Conservation (phyloP, 1,140 invertebrate species). For the Drosophila asahinai region DNA sequence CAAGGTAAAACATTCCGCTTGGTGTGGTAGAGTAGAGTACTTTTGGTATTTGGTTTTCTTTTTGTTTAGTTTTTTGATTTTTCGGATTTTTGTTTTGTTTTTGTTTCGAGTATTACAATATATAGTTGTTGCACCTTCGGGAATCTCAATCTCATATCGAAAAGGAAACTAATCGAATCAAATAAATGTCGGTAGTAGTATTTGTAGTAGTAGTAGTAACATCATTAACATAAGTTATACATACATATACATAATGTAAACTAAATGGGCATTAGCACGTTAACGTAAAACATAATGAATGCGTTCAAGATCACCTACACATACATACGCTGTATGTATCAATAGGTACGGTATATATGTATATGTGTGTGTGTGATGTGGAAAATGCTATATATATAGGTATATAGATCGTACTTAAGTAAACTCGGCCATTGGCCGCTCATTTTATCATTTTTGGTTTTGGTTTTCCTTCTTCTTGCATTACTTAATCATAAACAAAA, state of each 20-base stretch:
- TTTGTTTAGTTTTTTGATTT: conserved; percentile 6
- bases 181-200: conserved; percentile 55
- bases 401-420: conserved; percentile 63
- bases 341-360: conserved; percentile 37
- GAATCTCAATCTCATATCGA: conserved; percentile 60
- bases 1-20: conserved; percentile 61
- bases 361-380: conserved; percentile 23
- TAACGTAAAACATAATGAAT: conserved; percentile 61
- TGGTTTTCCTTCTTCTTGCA: conserved; percentile 54
- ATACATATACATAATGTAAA: conserved; percentile 58
- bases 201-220: conserved; percentile 52
- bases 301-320: conserved; percentile 61
- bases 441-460: conserved; percentile 54
- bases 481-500: conserved; percentile 74
- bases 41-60: conserved; percentile 37
- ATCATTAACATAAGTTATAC: conserved; percentile 61
- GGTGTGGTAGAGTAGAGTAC: conserved; percentile 42
- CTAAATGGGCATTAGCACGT: conserved; percentile 63
- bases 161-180: conserved; percentile 57
- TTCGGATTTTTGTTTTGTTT: conserved; percentile 5
- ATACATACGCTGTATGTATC: conserved; percentile 51
- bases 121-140: conserved; percentile 44
- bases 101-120: conserved; percentile 51
- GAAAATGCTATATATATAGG: conserved; percentile 49
- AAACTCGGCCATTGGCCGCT: conserved; percentile 56